Conservation (phyloP, 2,113 vertebrate species). For the Bos taurus region DNA sequence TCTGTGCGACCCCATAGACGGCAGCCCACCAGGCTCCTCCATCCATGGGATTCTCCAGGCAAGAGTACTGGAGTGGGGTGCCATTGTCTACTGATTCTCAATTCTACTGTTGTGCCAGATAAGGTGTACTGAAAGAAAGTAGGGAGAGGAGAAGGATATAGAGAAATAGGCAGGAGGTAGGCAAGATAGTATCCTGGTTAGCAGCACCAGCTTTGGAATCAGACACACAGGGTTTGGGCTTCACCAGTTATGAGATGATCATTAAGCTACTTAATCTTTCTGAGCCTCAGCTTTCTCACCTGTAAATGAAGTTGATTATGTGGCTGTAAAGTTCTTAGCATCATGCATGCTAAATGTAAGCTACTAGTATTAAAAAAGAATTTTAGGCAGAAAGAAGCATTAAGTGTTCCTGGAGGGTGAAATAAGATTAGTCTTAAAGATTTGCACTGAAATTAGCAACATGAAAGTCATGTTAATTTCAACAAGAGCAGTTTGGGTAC, state of each 20-base stretch:
- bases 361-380: not conserved
- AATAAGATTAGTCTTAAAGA: not conserved
- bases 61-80: too few relatives aligned
- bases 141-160: not conserved
- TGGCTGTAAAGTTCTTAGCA: not conserved
- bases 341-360: not conserved
- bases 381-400: not conserved
- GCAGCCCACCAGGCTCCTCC: too few relatives aligned
- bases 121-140: not conserved
- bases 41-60: too few relatives aligned
- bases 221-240: not conserved
- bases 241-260: not conserved
- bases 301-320: not conserved
- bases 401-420: not conserved
- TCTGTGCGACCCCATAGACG: too few relatives aligned
- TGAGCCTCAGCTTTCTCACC: not conserved
- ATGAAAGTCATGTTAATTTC: not conserved
- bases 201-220: not conserved
- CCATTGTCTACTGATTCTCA: not conserved
- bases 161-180: not conserved
- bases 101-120: not conserved
- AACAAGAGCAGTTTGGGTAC: not conserved
- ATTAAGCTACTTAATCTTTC: not conserved
- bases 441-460: not conserved
- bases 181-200: not conserved